phyloP scores from a whole-genome alignment of 1,140 invertebrate genomes.

The Lithobius niger region DNA sequence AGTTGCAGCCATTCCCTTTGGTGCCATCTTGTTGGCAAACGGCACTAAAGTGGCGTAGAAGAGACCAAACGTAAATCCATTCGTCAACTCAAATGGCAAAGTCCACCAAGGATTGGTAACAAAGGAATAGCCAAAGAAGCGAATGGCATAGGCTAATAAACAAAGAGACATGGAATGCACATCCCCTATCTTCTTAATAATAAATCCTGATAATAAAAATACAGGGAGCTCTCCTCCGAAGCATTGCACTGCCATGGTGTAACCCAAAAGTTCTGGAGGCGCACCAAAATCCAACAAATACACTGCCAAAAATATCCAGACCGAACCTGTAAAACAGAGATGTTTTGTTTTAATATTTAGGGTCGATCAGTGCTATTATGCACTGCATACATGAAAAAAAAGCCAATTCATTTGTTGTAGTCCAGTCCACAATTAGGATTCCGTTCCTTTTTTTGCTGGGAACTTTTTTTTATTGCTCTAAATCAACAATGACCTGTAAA shows the following conservation, averaged over 20 bases:
- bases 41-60: constrained; percentile 77
- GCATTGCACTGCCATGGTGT: constrained; percentile 60
- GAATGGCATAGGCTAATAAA: constrained; percentile 52
- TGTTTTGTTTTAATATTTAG: too few species aligned
- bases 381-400: too few species aligned
- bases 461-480: too few species aligned
- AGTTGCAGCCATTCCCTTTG: constrained; percentile 68
- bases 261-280: constrained; percentile 57
- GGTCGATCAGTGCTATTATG: too few species aligned
- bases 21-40: constrained; percentile 70
- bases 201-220: constrained; percentile 58
- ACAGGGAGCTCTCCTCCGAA: constrained; percentile 79
- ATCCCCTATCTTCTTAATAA: constrained; percentile 57
- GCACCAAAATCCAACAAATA: constrained; percentile 9
- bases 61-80: constrained; percentile 75
- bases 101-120: constrained; percentile 65
- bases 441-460: too few species aligned
- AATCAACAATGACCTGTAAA: too few species aligned
- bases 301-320: constrained; percentile 13
- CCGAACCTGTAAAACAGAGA: too few species aligned
- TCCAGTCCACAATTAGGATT: too few species aligned
- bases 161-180: constrained; percentile 66
- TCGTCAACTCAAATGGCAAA: constrained; percentile 67
- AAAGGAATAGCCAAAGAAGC: constrained; percentile 70
- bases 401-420: too few species aligned